Base-by-base conservation (phyloP, 2,113 vertebrate genomes). In the Polyodon spathula region DNA sequence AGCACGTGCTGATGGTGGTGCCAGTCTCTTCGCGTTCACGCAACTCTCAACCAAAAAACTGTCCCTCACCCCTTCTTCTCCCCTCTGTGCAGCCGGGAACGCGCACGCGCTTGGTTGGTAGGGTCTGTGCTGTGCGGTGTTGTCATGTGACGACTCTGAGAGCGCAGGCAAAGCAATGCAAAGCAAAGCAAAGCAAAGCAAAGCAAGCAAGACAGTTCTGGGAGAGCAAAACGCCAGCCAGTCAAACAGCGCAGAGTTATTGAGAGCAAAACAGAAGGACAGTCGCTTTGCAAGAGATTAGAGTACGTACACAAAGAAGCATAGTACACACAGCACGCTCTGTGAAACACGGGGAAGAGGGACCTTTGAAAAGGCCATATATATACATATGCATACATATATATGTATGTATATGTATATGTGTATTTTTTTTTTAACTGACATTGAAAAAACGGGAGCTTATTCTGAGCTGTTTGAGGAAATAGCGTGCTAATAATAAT, bases 71-170 rank as follows among this genome's bases (percentile, higher is more conserved):
- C n/a, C n/a, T 58, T 63, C 62, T 63, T 63, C 67, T 65, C 58
- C 16, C n/a, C n/a, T n/a, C n/a, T n/a, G n/a, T n/a, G n/a, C 58
- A n/a, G n/a, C n/a, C n/a, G 56, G 59, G 60, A 67, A 61, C 66
- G 65, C 60, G 62, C 66, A 60, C 58, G 56, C 60, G 60, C 54
- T 61, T 43, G 62, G 46, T 63, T 62, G 55, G 61, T n/a, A 56
- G 68, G 67, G 52, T 65, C 65, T 65, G 61, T 38, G 58, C 56
- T 48, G 63, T 62, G 69, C 66, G 41, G 62, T 58, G 37, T 56
- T 65, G 62, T 71, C 76, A 78, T 67, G 76, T 76, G 74, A 74
- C 60, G 58, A 40, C 54, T 63, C 66, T 38, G 66, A 53, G 65
- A 69, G 69, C 69, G 54, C 71, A 66, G 60, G 67, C 67, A 42